Evolutionary conservation across 2,888 invertebrate species (phyloP), one percentile per base, ranked within the genome.

Genomic region (Tineola bisselliella): DNA sequence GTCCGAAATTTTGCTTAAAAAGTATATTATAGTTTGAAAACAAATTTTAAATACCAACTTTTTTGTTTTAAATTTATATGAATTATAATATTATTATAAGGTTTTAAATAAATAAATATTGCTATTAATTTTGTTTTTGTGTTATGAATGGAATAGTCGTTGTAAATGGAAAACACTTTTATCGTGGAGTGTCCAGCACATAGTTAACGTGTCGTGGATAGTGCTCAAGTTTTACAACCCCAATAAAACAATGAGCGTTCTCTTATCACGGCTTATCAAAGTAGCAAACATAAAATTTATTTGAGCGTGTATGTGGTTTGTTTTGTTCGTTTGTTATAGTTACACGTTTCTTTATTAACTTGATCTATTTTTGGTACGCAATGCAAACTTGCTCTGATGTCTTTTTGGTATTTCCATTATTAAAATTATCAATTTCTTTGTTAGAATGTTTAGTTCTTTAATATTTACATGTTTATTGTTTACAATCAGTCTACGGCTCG

Each of bases 171-270:
- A 60, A 60, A 30, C 48, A 60, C 11, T 60, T 60, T 60, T 60
- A 60, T 44, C 17, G 44, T n/a, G 38, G 60, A 60, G n/a, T 48
- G 60, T 60, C 60, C 60, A 30, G 44, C n/a, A 4, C 1, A 25
- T 30, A 12, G 44, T 31, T 15, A 31, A 17, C 58, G 33, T 58
- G 33, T 33, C 33, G 58, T 33, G 58, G 58, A 58, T 58, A 60
- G 60, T 30, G 48, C n/a, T 25, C 25, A 66, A 70, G 68, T 68
- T 79, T 77, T 77, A 79, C 77, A 74, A 71, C 82, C 75, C 73
- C 80, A 81, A 83, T 86, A 84, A 86, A 86, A 84, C 86, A 84
- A 86, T 84, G 79, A 80, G 75, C 74, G 73, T 68, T 43, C 62
- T 69, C 76, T 84, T 86, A 84, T 84, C 84, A 79, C 70, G 63